These are phyloP conservation scores for Nudaria mundana DNA, from an alignment of 2,888 invertebrate genomes.

Conservation along the genomic window DNA sequence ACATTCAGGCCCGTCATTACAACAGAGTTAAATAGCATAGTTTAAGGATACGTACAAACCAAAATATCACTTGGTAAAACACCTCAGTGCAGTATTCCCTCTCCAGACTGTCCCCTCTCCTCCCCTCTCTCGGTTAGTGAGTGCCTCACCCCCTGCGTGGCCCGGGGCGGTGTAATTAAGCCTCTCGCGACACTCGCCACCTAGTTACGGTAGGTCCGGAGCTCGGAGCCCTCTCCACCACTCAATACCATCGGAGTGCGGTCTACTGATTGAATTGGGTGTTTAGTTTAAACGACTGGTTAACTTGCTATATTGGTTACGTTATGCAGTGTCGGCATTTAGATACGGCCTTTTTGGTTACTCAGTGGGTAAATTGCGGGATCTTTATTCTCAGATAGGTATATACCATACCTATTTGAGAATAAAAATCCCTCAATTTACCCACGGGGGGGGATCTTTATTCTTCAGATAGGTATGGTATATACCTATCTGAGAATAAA, in stretches of 20 bases:
- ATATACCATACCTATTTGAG: too few relatives aligned
- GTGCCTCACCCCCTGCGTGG: constrained; percentile 5
- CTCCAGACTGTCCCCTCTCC: constrained; percentile 6
- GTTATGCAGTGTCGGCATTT: not conserved
- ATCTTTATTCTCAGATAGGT: not conserved
- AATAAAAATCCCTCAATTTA: too few relatives aligned
- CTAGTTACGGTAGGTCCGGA: constrained; percentile 61
- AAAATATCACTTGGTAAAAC: constrained; percentile 11
- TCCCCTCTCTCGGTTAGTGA: not conserved
- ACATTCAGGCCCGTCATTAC: too few relatives aligned
- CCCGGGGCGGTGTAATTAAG: constrained; percentile 47
- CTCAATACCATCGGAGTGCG: constrained; percentile 6
- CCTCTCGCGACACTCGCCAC: constrained; percentile 53
- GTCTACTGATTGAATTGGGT: constrained; percentile 6
- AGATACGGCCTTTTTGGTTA: not conserved
- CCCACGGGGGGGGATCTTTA: too few relatives aligned
- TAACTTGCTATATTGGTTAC: not conserved
- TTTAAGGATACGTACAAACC: constrained; percentile 5
- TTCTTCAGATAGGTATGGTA: too few relatives aligned
- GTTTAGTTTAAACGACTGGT: constrained; percentile 5
- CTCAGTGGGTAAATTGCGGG: too few relatives aligned
- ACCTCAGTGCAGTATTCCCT: constrained; percentile 13
- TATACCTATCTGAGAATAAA: too few relatives aligned
- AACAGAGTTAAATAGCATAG: too few relatives aligned
- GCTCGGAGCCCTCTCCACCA: constrained; percentile 7